These are phyloP conservation scores for Thaumetopoea pityocampa DNA, from an alignment of 1,140 invertebrate genomes.

Conservation along the genomic window DNA sequence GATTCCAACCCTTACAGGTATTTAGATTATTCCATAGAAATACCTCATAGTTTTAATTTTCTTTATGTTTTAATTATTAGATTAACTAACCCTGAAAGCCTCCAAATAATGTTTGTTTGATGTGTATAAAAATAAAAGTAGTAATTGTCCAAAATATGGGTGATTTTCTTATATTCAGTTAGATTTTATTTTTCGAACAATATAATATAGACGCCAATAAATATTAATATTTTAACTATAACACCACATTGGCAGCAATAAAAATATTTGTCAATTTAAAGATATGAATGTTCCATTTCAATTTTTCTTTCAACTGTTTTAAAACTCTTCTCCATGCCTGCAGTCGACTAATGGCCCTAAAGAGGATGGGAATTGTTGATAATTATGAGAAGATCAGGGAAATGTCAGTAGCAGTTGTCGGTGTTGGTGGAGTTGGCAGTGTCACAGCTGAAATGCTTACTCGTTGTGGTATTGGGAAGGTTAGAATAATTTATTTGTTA, in stretches of 20 bases:
- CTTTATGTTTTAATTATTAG: conserved; percentile 7
- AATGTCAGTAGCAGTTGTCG: conserved; percentile 94
- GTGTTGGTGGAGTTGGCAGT: conserved; percentile 99
- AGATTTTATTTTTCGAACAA: too few relatives aligned
- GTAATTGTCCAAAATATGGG: too few relatives aligned
- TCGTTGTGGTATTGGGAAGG: conserved; percentile 98
- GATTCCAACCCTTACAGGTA: conserved; percentile 99
- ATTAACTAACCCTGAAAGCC: too few relatives aligned
- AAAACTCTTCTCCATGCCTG: conserved; percentile 26
- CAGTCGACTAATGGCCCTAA: conserved; percentile 98
- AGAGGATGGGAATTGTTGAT: conserved; percentile 99
- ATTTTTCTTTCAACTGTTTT: too few relatives aligned
- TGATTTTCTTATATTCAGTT: too few relatives aligned
- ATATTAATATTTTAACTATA: too few relatives aligned
- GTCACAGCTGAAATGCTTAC: conserved; percentile 99
- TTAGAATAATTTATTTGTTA: conserved; percentile 52
- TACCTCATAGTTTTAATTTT: not conserved
- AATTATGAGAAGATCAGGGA: conserved; percentile 98
- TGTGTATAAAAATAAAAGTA: too few relatives aligned
- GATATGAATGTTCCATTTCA: too few relatives aligned
- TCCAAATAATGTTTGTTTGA: too few relatives aligned
- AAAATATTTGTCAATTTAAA: too few relatives aligned
- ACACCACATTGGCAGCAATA: too few relatives aligned
- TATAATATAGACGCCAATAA: too few relatives aligned
- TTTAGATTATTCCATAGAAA: conserved; percentile 15